Evolutionary conservation across 2,113 vertebrate species (phyloP), one percentile per base, ranked within the genome.

Genomic region (Zosterops lateralis): DNA sequence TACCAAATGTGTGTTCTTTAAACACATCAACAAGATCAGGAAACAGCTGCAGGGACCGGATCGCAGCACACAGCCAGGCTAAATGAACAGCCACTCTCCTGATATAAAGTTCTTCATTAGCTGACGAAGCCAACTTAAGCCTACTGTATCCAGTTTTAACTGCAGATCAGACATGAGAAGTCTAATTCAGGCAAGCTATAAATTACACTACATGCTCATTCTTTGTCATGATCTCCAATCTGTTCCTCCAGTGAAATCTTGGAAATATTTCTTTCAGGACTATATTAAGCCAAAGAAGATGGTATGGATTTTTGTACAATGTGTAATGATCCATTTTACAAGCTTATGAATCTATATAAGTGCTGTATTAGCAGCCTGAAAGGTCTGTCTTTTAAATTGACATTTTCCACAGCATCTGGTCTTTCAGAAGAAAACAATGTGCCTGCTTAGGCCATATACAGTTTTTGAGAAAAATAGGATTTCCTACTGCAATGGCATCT

Each of bases 171-270:
- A 90, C 91, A 90, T 22, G 57, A 84, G 83, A 87, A 90, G 73
- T 81, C 92, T 93, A 94, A 96, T 94, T 94, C 94, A 60, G 76
- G 92, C 89, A 68, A 71, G 86, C 92, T 96, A 96, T 93, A 96
- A 96, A 96, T 95, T 93, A 57, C 72, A 51, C 56, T 86, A 90
- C 79, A 93, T 95, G 92, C 94, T 96, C 86, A 92, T 95, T 95
- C 95, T 90, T 96, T 95, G 92, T 96, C 92, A 90, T 94, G 83
- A 58, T 88, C 79, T 51, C 81, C 94, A 96, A 95, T 95, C 95
- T 96, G 95, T 92, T 95, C 73, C 73, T 92, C 68, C 13, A 11
- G 79, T 71, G 84, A 84, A 87, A 66, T 68, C 90, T 90, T 95
- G 79, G 86, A 96, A 96, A 72, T 93, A 90, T 58, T 95, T 84